Evolutionary conservation across 2,113 vertebrate species (phyloP), one percentile per base, ranked within the genome.

Genomic region (Calonectris borealis): DNA sequence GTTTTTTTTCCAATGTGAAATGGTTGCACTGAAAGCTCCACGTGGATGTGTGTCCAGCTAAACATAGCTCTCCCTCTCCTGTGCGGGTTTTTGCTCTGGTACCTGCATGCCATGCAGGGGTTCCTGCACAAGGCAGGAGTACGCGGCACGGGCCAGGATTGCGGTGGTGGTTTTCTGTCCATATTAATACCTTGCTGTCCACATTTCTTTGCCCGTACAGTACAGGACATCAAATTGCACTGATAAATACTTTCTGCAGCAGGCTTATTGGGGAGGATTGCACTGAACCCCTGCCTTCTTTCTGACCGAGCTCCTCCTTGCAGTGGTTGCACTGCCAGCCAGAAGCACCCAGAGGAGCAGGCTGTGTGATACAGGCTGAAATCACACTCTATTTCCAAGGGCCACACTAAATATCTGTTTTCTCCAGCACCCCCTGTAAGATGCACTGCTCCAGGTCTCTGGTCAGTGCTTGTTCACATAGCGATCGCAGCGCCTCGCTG

Each of bases 381-480:
- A 20, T 31, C 48, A 69, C 22, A 14, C 44, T 24, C 34, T n/a
- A 9, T 19, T 64, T 40, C 83, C 62, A 32, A 58, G 22, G 55
- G 26, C 18, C 64, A 4, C 40, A 6, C 20, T 9, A 22, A 25
- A 14, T 1, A 9, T 10, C 15, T 11, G 29, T 73, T 71, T 71
- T 48, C 52, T 38, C 21, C 76, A 62, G 36, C 29, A 44, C 8
- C 13, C 48, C 9, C 12, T 7, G 34, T 5, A 8, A 66, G 9
- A 15, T 22, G 17, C 44, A 11, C 54, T 25, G 80, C 58, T 42
- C n/a, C 25, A 9, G 58, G 13, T 48, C 36, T 27, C 49, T 5
- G 26, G 36, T 29, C 3, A 1, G 6, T 3, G 60, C 42, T 40
- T 2, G 0, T 29, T 54, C 65, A 22, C 0, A 1, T 2, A 12